Conservation (phyloP, 2,797 vertebrate genomes). For the Artibeus lituratus region DNA sequence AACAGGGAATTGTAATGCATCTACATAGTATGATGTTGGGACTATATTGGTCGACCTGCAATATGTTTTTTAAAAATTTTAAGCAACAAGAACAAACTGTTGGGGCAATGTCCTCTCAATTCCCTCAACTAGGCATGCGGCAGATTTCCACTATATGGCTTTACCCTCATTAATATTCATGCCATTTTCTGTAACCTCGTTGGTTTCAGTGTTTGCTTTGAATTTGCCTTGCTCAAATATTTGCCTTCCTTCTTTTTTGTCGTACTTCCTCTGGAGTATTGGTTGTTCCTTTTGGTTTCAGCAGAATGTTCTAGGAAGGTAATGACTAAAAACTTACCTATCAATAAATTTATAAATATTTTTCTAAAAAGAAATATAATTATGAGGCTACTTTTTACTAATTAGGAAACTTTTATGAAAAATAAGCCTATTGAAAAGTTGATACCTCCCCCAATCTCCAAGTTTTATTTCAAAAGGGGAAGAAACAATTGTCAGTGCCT, state of each 20-base stretch:
- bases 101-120: constrained; percentile 75
- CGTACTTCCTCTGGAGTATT: constrained; percentile 61
- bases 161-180: constrained; percentile 79
- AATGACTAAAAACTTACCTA: not conserved
- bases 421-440: not conserved
- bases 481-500: not conserved
- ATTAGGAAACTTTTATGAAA: not conserved
- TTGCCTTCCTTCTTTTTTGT: constrained; percentile 58
- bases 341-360: not conserved
- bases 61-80: constrained; percentile 55
- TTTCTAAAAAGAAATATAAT: constrained; percentile 3
- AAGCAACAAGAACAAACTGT: constrained; percentile 61
- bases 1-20: constrained; percentile 42
- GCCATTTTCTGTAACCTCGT: constrained; percentile 74
- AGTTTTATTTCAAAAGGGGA: not conserved
- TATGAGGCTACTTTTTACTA: not conserved
- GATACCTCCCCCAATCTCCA: not conserved
- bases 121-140: constrained; percentile 75
- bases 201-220: constrained; percentile 78
- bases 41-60: constrained; percentile 34
- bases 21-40: constrained; percentile 48
- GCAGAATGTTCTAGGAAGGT: not conserved
- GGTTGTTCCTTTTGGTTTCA: constrained; percentile 62
- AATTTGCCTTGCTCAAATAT: constrained; percentile 77
- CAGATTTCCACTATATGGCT: constrained; percentile 72